Evolutionary conservation across 1,140 invertebrate genomes (phyloP).

Genomic region (Nomia melanderi): DNA sequence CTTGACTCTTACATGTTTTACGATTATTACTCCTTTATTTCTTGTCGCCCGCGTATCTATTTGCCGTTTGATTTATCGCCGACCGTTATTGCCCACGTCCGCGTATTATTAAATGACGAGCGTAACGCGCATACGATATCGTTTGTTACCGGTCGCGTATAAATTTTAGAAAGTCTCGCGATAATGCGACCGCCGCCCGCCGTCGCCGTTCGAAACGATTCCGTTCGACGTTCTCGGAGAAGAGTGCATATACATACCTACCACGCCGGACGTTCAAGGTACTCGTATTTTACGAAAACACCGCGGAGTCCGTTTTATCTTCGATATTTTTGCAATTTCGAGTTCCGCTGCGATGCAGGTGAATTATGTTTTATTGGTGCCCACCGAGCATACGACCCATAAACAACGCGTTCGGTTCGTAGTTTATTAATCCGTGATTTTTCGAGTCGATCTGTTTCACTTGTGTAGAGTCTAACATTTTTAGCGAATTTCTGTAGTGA

Average conservation of each 20-base stretch:
- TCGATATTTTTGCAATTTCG: not conserved
- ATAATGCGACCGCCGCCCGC: not conserved
- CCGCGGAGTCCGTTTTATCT: not conserved
- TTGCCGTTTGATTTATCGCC: slow-evolving; percentile 25
- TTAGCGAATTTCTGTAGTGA: no score
- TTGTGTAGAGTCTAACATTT: no score
- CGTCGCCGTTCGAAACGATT: no score
- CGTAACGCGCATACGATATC: slow-evolving; percentile 3
- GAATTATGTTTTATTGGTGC: not conserved
- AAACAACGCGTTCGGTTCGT: not conserved
- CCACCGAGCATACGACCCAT: not conserved
- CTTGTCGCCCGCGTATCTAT: slow-evolving; percentile 25
- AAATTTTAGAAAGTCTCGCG: slow-evolving; percentile 7
- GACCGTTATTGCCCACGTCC: slow-evolving; percentile 20
- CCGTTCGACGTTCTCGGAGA: not conserved
- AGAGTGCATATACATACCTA: no score
- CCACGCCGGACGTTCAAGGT: not conserved
- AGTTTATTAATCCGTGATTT: not conserved
- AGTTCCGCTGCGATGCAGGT: not conserved
- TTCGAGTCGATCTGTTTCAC: not conserved
- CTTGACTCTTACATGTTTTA: slow-evolving; percentile 43
- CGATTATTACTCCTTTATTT: slow-evolving; percentile 50
- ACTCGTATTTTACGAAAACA: not conserved
- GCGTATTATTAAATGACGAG: slow-evolving; percentile 27
- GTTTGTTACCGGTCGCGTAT: not conserved